Evolutionary conservation across 2,888 invertebrate genomes (phyloP), one percentile per base, ranked within the genome.

Genomic region (Rambutsinella grinnellia): DNA sequence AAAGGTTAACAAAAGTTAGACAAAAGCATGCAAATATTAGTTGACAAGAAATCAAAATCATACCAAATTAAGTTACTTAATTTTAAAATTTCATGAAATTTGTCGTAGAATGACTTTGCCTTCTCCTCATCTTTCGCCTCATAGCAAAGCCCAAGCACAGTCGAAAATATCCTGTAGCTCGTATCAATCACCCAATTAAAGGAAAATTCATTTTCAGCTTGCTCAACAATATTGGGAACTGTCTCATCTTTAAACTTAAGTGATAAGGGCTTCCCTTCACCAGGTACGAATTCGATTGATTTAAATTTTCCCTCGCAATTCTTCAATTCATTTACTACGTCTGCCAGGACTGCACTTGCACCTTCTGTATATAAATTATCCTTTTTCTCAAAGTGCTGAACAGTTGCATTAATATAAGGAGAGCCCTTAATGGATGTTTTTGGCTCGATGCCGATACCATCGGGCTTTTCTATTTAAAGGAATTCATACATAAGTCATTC

Each of bases 131-230:
- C 47, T 13, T 66, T 54, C 3, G 62, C 46, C 3, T 58, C 26
- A 27, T 36, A 24, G 36, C 72, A 72, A 13, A 15, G 2, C 1
- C 72, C 72, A 10, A 72, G 26, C 2, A 72, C 72, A 36, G 72
- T 58, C 13, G 60, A 26, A 49, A 72, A 72, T 8, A 72, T 60
- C 3, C 17, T 21, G 36, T 19, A 66, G 23, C 46, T 49, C 49
- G 23, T 51, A 49, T 72, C 72, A 26, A 72, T 27, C 1, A 46
- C 66, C 72, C 72, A 72, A 17, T 72, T 72, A 46, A 72, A 72
- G 13, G 49, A 28, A 21, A 72, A 72, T 26, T 72, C 72, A 5
- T 24, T 17, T 19, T 72, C 72, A 24, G 72, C 72, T n/a, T 72
- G 72, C 17, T 72, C 72, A 58, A 68, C 58, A 21, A 27, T 2